These are phyloP conservation scores for Cristatella mucedo DNA, from an alignment of 2,888 invertebrate genomes.

Conservation along the genomic window DNA sequence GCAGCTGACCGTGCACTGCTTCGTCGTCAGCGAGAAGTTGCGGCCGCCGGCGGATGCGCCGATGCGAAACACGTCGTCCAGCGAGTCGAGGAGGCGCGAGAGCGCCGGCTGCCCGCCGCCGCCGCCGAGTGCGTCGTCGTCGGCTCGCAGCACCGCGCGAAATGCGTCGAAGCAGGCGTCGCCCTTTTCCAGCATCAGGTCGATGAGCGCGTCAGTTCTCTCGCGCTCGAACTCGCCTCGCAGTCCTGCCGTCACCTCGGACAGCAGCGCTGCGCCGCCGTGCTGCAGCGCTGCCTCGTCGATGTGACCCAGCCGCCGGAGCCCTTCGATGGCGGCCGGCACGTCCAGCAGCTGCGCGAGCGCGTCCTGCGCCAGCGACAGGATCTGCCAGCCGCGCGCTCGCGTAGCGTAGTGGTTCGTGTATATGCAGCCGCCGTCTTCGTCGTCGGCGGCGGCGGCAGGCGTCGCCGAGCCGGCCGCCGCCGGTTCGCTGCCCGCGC, in stretches of 20 bases:
- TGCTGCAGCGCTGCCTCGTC: too few relatives aligned
- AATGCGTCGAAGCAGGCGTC: constrained; percentile 7
- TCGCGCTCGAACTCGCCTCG: neutral
- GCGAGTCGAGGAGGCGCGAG: constrained; percentile 1
- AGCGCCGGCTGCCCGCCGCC: too few relatives aligned
- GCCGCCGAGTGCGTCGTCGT: too few relatives aligned
- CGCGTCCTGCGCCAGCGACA: constrained; percentile 5
- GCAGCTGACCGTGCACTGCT: constrained; percentile 8
- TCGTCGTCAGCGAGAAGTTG: constrained; percentile 5
- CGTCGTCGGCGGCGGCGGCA: constrained; percentile 3
- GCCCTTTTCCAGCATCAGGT: constrained; percentile 5
- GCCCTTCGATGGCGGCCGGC: neutral
- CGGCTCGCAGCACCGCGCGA: neutral
- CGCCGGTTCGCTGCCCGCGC: too few relatives aligned
- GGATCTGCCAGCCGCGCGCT: constrained; percentile 6
- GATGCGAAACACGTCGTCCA: constrained; percentile 6
- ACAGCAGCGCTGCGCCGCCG: neutral
- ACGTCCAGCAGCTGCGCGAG: neutral
- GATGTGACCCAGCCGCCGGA: too few relatives aligned
- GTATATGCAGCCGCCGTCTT: constrained; percentile 3
- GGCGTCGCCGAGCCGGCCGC: too few relatives aligned
- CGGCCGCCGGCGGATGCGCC: constrained; percentile 6
- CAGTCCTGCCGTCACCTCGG: constrained; percentile 4
- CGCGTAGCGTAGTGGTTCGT: constrained; percentile 5
- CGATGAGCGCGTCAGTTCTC: constrained; percentile 3